Base-by-base conservation (phyloP, 2,888 invertebrate genomes). In the Drosophila percnosoma region DNA sequence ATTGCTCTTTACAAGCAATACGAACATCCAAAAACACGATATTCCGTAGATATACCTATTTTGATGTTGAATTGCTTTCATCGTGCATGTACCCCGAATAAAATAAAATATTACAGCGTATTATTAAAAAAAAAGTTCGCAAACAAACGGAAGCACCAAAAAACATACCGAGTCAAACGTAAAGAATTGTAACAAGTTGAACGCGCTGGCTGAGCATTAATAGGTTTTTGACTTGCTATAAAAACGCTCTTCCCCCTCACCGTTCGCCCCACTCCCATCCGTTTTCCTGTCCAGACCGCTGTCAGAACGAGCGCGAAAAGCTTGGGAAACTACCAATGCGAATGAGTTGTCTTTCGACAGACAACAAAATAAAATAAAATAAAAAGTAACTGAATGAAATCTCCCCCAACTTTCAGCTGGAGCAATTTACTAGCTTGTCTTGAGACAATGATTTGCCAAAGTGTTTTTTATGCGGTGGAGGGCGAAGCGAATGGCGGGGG, bases 121-220 rank as follows among this genome's bases (percentile, higher is more conserved):
- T 68, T 48, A 52, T 52, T 27, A 27, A 76, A 80, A 45, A 42
- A 45, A 15, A 45, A 76, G 81, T 77, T 78, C 58, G 81, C 71
- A 79, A 67, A 71, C 62, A 79, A 82, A 79, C 79, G 71, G 81
- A 78, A 81, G 66, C 67, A 62, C 68, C 49, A 52, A 64, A 73
- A 33, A 57, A 54, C 38, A 59, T 34, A 74, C 31, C 57, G 55
- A 66, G 62, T 40, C 60, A 59, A 74, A 86, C 71, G 70, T 69
- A 81, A 79, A 86, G 78, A 90, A 87, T 87, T 89, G 84, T 83
- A 83, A 86, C 86, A 89, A 89, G 89, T 81, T 89, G 89, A 90
- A 90, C 76, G 89, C 73, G 75, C 89, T 78, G 72, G 68, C 82
- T 81, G 80, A 71, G 89, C 90, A 86, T 90, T 86, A 86, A 88